Conservation (phyloP, 2,797 vertebrate species). For the Hypotaenidia philippensis region DNA sequence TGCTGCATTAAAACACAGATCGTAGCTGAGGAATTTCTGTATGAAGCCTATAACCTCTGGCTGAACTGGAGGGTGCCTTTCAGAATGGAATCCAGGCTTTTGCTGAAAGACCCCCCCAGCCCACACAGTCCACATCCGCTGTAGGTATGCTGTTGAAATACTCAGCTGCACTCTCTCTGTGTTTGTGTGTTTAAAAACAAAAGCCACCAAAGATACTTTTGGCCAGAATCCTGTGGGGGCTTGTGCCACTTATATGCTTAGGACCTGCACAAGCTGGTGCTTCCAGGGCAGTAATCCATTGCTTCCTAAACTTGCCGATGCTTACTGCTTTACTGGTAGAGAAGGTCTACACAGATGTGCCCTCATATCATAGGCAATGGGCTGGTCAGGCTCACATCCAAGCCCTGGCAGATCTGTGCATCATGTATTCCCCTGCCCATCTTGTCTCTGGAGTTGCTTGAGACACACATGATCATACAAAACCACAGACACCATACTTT, state of each 20-base stretch:
- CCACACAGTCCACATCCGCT: constrained; percentile 45
- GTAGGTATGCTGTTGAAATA: neutral
- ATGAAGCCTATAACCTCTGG: constrained; percentile 67
- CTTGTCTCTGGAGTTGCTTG: neutral
- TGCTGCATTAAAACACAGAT: constrained; percentile 50
- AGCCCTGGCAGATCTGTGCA: too few relatives aligned
- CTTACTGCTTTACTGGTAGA: neutral
- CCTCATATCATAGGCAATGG: neutral
- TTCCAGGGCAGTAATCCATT: neutral
- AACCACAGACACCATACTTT: neutral
- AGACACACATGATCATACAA: neutral
- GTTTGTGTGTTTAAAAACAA: constrained; percentile 31
- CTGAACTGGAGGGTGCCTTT: constrained; percentile 68
- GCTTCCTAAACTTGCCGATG: neutral
- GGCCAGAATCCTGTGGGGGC: neutral
- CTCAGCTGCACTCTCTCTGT: neutral
- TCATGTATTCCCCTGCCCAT: neutral
- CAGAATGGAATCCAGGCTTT: constrained; percentile 61
- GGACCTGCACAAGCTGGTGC: neutral
- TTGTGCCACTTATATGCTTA: neutral
- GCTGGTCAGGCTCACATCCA: neutral
- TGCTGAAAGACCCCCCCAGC: constrained; percentile 35
- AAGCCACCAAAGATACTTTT: constrained; percentile 12
- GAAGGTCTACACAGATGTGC: neutral
- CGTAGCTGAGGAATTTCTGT: constrained; percentile 60